These are phyloP conservation scores for Nowickia ferox DNA, from an alignment of 2,888 invertebrate genomes.

Conservation along the genomic window DNA sequence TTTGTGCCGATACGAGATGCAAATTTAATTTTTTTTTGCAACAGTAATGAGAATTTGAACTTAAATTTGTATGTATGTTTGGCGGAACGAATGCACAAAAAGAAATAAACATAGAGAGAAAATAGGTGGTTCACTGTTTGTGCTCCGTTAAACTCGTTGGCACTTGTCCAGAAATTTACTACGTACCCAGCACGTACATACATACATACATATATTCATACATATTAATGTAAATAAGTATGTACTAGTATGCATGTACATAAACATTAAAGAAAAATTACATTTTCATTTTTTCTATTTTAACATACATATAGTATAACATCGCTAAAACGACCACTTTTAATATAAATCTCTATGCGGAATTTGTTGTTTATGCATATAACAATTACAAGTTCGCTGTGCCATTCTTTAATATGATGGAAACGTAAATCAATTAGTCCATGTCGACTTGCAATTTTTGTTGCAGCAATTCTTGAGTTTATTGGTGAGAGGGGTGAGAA, in stretches of 20 bases:
- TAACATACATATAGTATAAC: constrained; percentile 30
- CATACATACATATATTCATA: not conserved
- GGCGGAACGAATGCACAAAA: not conserved
- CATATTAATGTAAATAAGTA: not conserved
- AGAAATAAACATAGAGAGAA: constrained; percentile 13
- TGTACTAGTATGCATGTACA: not conserved
- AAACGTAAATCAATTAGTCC: too few relatives aligned
- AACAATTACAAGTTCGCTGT: too few relatives aligned
- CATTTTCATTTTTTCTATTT: constrained; percentile 26
- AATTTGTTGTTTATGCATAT: too few relatives aligned
- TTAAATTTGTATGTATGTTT: constrained; percentile 37
- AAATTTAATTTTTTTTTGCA: constrained; percentile 8
- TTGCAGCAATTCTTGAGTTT: too few relatives aligned
- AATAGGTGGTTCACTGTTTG: constrained; percentile 51
- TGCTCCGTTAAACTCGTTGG: constrained; percentile 71
- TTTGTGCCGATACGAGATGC: constrained; percentile 19
- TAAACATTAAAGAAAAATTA: constrained; percentile 20
- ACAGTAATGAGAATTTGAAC: constrained; percentile 48
- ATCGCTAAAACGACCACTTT: not conserved
- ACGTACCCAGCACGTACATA: constrained; percentile 31
- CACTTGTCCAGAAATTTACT: constrained; percentile 69
- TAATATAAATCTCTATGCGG: not conserved
- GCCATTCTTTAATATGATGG: too few relatives aligned
- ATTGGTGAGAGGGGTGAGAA: too few relatives aligned
- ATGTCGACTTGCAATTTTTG: too few relatives aligned